Base-by-base conservation (phyloP, 2,113 vertebrate species). In the Megaleporinus macrocephalus region DNA sequence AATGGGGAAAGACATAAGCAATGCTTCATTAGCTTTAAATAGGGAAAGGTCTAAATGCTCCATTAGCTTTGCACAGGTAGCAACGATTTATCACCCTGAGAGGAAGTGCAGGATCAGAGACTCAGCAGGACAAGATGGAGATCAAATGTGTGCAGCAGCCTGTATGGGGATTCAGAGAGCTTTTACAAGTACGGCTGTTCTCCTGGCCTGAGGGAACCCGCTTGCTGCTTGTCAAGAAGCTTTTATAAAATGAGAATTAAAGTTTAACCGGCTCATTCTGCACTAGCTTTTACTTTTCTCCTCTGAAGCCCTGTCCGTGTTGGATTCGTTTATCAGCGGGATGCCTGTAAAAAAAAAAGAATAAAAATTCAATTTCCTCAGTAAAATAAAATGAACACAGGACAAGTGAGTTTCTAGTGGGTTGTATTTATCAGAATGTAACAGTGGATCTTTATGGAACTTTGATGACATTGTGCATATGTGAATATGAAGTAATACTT, bases 201-300 rank as follows among this genome's bases (percentile, higher is more conserved):
- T 61, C 59, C 12, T 47, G 4, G 36, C 79, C 79, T 59, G 20
- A 53, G 79, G 79, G 55, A 57, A 49, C 29, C 1, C 12, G 22
- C 74, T 86, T 66, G 83, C 61, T 57, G 84, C 13, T 18, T 30
- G 82, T 76, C 76, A 53, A 83, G 41, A 76, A 22, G 51, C 71
- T 26, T 81, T 77, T 85, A 36, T 4, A 84, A 81, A 29, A n/a
- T 30, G 22, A 47, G 62, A 44, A 51, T n/a, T n/a, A 7, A n/a
- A 44, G 41, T 44, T 44, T 44, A 44, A 44, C 41, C 11, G 11
- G 41, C 11, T 4, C 41, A 44, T 4, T 9, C 41, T 44, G 41
- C 41, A 11, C 41, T 36, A 6, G 3, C 3, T n/a, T n/a, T n/a
- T n/a, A n/a, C n/a, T n/a, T n/a, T n/a, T n/a, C n/a, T 5, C 11